phyloP scores from a whole-genome alignment of 1,140 invertebrate genomes.

The Polyergus mexicanus region DNA sequence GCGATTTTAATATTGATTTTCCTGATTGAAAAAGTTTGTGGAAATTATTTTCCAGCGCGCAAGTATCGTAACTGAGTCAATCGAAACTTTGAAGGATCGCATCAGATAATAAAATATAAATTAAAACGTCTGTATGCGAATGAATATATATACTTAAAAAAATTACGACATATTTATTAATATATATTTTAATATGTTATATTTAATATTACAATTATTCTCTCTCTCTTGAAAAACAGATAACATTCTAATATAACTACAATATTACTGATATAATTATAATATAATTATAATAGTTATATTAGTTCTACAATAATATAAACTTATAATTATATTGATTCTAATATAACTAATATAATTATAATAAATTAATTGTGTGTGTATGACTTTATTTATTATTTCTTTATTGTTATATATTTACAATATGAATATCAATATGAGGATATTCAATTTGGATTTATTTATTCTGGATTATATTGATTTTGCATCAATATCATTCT shows the following conservation, averaged over 20 bases:
- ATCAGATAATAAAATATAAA: slow-evolving; percentile 51
- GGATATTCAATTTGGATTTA: not conserved
- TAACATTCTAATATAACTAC: no score
- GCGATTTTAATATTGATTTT: slow-evolving; percentile 63
- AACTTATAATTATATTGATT: no score
- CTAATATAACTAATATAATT: no score
- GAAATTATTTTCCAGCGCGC: slow-evolving; percentile 56
- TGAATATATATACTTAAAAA: slow-evolving; percentile 13
- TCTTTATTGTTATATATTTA: not conserved
- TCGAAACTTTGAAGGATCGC: slow-evolving; percentile 48
- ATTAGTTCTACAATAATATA: no score
- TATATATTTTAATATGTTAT: not conserved
- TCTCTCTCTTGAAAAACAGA: not conserved
- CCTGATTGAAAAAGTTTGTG: slow-evolving; percentile 64
- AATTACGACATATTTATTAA: not conserved
- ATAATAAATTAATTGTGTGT: no score
- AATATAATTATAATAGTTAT: no score
- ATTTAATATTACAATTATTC: not conserved
- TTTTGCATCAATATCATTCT: slow-evolving; percentile 51
- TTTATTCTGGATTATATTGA: slow-evolving; percentile 46
- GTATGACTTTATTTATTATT: not conserved
- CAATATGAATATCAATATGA: not conserved
- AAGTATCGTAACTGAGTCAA: slow-evolving; percentile 54
- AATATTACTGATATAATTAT: no score
- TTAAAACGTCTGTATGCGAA: slow-evolving; percentile 36